Evolutionary conservation across 2,888 invertebrate species (phyloP).

Genomic region (Andrena fulva): DNA sequence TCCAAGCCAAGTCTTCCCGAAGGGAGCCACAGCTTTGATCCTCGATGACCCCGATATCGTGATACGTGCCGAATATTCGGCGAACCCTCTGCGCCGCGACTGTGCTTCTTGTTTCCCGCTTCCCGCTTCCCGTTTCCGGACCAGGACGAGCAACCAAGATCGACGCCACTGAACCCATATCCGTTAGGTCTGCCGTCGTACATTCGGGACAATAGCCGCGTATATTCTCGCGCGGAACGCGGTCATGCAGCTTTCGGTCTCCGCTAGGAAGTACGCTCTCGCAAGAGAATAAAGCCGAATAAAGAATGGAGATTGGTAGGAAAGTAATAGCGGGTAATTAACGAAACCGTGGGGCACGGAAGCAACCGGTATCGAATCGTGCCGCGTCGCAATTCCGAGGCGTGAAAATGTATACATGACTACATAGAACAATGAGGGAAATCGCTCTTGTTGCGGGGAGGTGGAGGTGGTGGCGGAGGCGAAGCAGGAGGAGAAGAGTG

Average conservation of each 20-base stretch:
- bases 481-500: not conserved
- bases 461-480: too few relatives aligned
- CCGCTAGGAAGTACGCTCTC: not conserved
- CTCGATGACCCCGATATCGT: constrained; percentile 19
- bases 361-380: not conserved
- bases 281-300: not conserved
- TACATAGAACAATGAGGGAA: not conserved
- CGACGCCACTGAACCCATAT: not conserved
- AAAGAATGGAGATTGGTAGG: not conserved
- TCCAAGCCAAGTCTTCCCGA: constrained; percentile 7
- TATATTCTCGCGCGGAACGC: not conserved
- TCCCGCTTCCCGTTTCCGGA: constrained; percentile 23
- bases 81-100: not conserved
- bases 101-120: constrained; percentile 20
- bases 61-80: constrained; percentile 11
- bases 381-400: constrained; percentile 4
- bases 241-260: not conserved
- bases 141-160: not conserved
- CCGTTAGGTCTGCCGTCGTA: not conserved
- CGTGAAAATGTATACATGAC: not conserved
- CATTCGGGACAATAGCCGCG: not conserved
- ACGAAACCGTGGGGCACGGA: not conserved
- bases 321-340: not conserved
- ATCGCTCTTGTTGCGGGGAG: not conserved
- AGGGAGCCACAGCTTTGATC: constrained; percentile 1